Conservation (phyloP, 2,113 vertebrate species). For the Procavia capensis region DNA sequence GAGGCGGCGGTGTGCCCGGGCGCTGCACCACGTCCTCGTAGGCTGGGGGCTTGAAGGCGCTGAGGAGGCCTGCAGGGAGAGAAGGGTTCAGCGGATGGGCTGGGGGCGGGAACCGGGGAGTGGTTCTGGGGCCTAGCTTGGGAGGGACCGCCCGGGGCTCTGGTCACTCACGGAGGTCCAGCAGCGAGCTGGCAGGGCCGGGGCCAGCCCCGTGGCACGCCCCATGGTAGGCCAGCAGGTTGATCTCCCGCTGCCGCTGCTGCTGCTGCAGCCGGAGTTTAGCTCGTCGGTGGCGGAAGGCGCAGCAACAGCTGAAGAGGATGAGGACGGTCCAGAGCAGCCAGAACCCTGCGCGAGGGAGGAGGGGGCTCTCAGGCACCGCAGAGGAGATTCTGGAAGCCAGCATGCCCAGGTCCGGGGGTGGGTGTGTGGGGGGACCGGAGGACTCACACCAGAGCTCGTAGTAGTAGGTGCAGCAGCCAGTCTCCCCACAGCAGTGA, state of each 20-base stretch:
- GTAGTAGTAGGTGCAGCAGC: constrained; percentile 98
- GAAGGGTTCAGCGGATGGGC: neutral
- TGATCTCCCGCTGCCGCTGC: constrained; percentile 98
- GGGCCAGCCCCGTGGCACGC: constrained; percentile 91
- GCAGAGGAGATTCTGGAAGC: neutral
- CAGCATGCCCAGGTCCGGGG: neutral
- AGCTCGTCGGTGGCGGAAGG: constrained; percentile 96
- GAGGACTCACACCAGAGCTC: constrained; percentile 97
- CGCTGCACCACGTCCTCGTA: constrained; percentile 96
- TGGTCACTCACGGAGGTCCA: constrained; percentile 94
- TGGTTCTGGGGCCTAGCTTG: neutral
- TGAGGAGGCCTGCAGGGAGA: constrained; percentile 91
- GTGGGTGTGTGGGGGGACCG: constrained; percentile 26
- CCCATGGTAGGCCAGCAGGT: constrained; percentile 96
- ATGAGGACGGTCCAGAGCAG: constrained; percentile 96
- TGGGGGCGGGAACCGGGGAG: neutral
- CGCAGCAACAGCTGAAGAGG: constrained; percentile 97
- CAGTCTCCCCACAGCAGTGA: constrained; percentile 97
- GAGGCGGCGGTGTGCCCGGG: constrained; percentile 94
- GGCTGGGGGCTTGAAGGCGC: constrained; percentile 95
- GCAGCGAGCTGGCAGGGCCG: constrained; percentile 87
- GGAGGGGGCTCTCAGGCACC: neutral
- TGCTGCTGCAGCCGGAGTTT: constrained; percentile 97
- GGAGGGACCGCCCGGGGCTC: constrained; percentile 31
- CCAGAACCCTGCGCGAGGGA: constrained; percentile 95